Percentiles rank a stretch among this genome's conserved stretches.
phyloP scores from a whole-genome alignment of 2,888 invertebrate species.

The Ormyrus pomaceus region DNA sequence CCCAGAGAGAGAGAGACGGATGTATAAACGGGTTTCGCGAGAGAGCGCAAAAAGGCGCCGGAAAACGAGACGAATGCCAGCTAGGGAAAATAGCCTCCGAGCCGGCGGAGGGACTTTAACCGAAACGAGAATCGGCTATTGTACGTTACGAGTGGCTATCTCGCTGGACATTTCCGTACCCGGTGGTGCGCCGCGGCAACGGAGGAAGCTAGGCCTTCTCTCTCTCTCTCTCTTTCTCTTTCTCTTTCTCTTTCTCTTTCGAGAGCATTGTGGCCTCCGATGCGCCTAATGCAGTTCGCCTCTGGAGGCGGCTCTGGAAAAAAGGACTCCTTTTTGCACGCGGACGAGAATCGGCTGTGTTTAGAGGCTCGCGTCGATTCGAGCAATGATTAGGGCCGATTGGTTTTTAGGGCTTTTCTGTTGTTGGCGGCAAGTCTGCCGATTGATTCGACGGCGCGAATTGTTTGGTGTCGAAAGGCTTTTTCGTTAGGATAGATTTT shows the following conservation, averaged over 20 bases:
- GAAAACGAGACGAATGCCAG: conserved; percentile 3
- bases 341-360: too few species aligned
- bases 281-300: conserved; percentile 32
- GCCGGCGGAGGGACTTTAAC: conserved; percentile 57
- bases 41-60: not conserved
- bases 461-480: too few species aligned
- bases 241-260: not conserved
- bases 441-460: too few species aligned
- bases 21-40: conserved; percentile 30
- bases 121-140: conserved; percentile 67
- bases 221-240: not conserved
- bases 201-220: not conserved
- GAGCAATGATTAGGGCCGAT: too few species aligned
- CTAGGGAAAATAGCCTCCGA: conserved; percentile 45
- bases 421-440: too few species aligned
- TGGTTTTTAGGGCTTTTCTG: too few species aligned
- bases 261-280: not conserved
- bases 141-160: conserved; percentile 72
- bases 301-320: not conserved
- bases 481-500: too few species aligned
- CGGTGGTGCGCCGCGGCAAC: conserved; percentile 31
- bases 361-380: too few species aligned
- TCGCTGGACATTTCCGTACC: conserved; percentile 72
- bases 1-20: conserved; percentile 18
- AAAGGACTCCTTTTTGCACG: too few species aligned